phyloP scores from a whole-genome alignment of 2,888 invertebrate genomes.

The Celastrina argiolus region DNA sequence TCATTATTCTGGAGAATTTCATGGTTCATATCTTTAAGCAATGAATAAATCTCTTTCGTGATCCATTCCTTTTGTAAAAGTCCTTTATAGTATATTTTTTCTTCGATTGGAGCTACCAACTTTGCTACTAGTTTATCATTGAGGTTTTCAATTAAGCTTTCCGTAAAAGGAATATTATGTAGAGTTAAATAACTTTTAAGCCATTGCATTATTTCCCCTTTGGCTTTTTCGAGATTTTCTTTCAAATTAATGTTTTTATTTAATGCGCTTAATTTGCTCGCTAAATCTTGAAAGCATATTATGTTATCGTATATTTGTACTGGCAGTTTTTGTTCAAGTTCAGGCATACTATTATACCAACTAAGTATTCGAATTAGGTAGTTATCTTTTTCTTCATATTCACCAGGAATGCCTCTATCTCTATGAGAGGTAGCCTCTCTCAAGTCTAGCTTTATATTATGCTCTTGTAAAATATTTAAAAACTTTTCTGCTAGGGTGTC shows the following conservation, averaged over 20 bases:
- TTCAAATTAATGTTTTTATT: background rate
- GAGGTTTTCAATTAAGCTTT: background rate
- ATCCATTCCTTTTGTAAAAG: background rate
- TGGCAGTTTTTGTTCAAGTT: background rate
- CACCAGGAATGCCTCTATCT: background rate
- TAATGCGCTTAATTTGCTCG: background rate
- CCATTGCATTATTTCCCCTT: background rate
- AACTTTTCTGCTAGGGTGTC: background rate
- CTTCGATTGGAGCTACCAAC: background rate
- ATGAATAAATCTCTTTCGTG: background rate
- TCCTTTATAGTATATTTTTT: background rate
- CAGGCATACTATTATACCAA: constrained; percentile 2
- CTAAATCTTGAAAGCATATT: background rate
- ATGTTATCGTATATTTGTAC: background rate
- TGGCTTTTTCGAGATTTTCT: background rate
- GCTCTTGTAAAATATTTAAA: background rate
- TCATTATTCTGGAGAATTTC: background rate
- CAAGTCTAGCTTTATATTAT: background rate
- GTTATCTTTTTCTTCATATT: background rate
- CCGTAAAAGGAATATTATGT: background rate
- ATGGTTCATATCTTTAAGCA: background rate
- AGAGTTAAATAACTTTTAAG: background rate
- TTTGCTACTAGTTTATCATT: background rate
- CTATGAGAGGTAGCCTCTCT: too few relatives aligned
- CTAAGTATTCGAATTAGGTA: background rate